Percentiles rank a stretch among this genome's conserved stretches.
These are phyloP conservation scores for Sus cebifrons DNA, from an alignment of 2,797 vertebrate genomes.

Conservation along the genomic window DNA sequence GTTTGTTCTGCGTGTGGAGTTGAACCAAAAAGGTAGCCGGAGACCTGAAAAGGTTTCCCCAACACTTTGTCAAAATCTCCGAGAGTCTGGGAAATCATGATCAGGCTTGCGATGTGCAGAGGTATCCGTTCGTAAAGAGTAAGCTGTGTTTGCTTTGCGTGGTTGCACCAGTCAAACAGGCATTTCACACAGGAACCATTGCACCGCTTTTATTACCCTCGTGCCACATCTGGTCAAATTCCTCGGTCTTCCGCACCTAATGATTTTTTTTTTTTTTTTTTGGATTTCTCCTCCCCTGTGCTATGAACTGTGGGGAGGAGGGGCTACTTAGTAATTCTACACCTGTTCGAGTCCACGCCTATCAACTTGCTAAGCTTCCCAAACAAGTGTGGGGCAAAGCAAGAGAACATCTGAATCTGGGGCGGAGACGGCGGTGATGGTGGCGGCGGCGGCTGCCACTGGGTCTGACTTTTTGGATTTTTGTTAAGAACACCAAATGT, in stretches of 20 bases:
- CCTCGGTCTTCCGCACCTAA: conserved; percentile 59
- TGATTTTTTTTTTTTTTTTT: conserved; percentile 57
- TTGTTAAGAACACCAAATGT: conserved; percentile 72
- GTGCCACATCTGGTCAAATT: conserved; percentile 69
- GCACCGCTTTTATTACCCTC: conserved; percentile 2
- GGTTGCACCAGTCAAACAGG: neutral
- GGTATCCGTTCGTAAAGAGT: neutral
- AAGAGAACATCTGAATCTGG: conserved; percentile 88
- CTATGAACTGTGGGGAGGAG: conserved; percentile 91
- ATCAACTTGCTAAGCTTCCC: conserved; percentile 94
- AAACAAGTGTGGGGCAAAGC: conserved; percentile 91
- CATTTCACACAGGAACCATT: neutral
- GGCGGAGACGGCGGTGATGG: neutral
- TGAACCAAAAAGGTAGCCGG: neutral
- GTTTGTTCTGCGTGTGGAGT: neutral
- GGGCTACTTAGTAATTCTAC: conserved; percentile 94
- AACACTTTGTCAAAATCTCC: neutral
- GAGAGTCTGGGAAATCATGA: conserved; percentile 15
- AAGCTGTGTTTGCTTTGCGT: neutral
- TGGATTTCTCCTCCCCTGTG: conserved; percentile 80
- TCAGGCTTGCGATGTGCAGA: neutral
- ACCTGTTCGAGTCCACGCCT: conserved; percentile 94
- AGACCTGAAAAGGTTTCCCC: neutral
- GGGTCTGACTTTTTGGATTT: conserved; percentile 47
- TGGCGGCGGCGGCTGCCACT: neutral